Conservation (phyloP, 1,140 invertebrate genomes). For the Camponotus vicinus region DNA sequence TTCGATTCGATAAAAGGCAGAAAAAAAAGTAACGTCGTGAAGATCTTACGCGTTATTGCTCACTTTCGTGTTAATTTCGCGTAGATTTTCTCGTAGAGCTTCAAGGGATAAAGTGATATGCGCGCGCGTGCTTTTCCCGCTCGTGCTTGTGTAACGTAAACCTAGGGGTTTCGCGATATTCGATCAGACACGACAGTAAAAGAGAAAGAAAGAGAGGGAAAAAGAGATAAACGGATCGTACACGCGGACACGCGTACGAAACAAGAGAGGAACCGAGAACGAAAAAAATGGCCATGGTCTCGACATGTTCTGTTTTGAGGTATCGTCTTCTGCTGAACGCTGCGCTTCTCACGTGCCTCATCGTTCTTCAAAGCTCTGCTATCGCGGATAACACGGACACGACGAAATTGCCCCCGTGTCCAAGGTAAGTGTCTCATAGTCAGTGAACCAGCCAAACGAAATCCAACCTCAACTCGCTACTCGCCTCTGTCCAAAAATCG, state of each 20-base stretch:
- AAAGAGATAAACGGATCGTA: conserved; percentile 8
- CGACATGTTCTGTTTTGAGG: conserved; percentile 64
- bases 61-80: neutral
- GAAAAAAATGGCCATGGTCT: conserved; percentile 76
- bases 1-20: conserved; percentile 27
- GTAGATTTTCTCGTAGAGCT: neutral
- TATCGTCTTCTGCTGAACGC: conserved; percentile 73
- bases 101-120: conserved; percentile 33
- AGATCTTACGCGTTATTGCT: conserved; percentile 23
- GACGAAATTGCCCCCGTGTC: conserved; percentile 79
- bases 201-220: neutral
- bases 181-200: neutral
- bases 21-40: conserved; percentile 3
- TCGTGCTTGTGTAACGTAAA: conserved; percentile 22
- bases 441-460: conserved; percentile 29
- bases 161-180: neutral
- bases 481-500: neutral
- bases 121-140: conserved; percentile 1
- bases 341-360: conserved; percentile 67
- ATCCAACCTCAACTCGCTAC: neutral
- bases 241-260: conserved; percentile 26
- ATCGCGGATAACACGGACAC: conserved; percentile 62
- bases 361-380: conserved; percentile 60
- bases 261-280: conserved; percentile 24
- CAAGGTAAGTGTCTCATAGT: conserved; percentile 78